A percentile compares a stretch with the other conserved stretches of the same genome.
Conservation (phyloP, 2,888 invertebrate genomes). For the Erebia ligea region DNA sequence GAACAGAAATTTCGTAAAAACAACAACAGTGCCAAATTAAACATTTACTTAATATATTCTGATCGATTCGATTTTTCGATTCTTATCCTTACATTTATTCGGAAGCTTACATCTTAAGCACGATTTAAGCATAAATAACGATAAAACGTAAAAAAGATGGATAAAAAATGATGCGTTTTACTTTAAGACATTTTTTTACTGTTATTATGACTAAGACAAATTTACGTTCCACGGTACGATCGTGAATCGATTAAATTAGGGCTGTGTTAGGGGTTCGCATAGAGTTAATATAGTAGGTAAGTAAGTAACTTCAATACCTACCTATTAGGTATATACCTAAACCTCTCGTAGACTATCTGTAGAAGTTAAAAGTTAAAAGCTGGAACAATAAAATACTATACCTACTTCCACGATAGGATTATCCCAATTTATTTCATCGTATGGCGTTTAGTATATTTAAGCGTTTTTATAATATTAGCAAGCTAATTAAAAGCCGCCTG, state of each 20-base stretch:
- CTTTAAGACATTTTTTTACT: conserved; percentile 23
- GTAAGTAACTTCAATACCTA: neutral
- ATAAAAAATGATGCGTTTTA: neutral
- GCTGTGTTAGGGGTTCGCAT: neutral
- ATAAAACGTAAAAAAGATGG: neutral
- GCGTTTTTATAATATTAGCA: no score
- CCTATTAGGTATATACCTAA: no score
- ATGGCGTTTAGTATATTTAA: no score
- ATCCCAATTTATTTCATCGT: no score
- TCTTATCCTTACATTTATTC: neutral
- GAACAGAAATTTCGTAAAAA: neutral
- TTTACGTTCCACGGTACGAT: conserved; percentile 36
- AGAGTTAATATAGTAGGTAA: no score
- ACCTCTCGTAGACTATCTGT: no score
- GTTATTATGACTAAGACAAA: conserved; percentile 40
- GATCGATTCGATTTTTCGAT: no score
- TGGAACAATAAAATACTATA: no score
- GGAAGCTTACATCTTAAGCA: conserved; percentile 34
- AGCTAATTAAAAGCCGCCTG: no score
- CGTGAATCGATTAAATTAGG: conserved; percentile 37
- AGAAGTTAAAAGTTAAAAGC: no score
- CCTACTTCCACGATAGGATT: no score
- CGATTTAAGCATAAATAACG: conserved; percentile 10
- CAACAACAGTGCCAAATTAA: neutral
- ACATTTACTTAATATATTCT: neutral